Evolutionary conservation across 2,797 vertebrate genomes (phyloP).

Genomic region (Rhinella marina): DNA sequence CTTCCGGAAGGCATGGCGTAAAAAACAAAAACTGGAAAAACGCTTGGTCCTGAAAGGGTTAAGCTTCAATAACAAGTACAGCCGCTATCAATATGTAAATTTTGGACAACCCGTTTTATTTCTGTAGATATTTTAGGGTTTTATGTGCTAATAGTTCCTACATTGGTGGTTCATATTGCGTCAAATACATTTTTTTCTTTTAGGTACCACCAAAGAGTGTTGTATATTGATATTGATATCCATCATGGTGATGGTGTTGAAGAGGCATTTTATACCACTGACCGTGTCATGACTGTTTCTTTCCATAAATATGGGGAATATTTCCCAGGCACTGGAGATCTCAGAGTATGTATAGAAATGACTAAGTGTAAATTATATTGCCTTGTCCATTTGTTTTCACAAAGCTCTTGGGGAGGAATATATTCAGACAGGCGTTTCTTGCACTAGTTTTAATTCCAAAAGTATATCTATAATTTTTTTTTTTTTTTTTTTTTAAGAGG

Average conservation of each 20-base stretch:
- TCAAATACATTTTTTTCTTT: constrained; percentile 24
- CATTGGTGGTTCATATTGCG: neutral
- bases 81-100: neutral
- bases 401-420: neutral
- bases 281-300: constrained; percentile 92
- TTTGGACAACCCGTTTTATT: neutral
- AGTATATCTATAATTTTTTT: no score
- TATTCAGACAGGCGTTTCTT: no score
- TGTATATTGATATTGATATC: constrained; percentile 93
- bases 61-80: no score
- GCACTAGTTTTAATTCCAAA: no score
- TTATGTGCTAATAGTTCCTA: neutral
- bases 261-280: constrained; percentile 93
- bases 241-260: constrained; percentile 93
- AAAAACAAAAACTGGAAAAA: no score
- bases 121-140: neutral
- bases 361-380: neutral
- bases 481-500: no score
- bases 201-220: constrained; percentile 93
- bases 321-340: constrained; percentile 91
- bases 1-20: no score
- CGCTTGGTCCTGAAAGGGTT: no score
- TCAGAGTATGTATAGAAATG: constrained; percentile 79
- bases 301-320: constrained; percentile 95
- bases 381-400: neutral